Percentiles rank a stretch among this genome's conserved stretches.
These are phyloP conservation scores for Triops cancriformis DNA, from an alignment of 1,140 invertebrate genomes.

Conservation along the genomic window DNA sequence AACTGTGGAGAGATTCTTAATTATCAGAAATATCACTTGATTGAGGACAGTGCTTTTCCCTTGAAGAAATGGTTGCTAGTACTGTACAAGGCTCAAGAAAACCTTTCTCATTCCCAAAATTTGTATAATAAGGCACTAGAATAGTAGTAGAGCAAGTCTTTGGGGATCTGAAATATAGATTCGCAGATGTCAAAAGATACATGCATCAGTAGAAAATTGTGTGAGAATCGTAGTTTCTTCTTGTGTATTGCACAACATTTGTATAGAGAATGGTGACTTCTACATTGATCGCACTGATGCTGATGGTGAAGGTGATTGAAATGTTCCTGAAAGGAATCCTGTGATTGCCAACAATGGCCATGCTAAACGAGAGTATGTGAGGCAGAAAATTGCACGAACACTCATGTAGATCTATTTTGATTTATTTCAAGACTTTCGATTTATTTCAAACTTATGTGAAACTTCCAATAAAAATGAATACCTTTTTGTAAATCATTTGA, in stretches of 20 bases:
- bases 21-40: background rate
- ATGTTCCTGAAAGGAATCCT: background rate
- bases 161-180: constrained; percentile 15
- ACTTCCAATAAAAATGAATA: no score
- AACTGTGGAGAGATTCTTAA: background rate
- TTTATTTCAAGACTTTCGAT: no score
- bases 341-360: background rate
- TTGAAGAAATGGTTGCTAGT: background rate
- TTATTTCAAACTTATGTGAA: no score
- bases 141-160: constrained; percentile 8
- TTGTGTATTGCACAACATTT: constrained; percentile 21
- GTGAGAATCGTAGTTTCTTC: background rate
- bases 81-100: background rate
- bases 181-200: constrained; percentile 7
- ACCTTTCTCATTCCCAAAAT: background rate
- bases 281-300: background rate
- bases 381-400: background rate
- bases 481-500: no score
- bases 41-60: constrained; percentile 6
- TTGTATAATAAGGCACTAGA: constrained; percentile 9
- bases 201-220: constrained; percentile 14
- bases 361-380: background rate
- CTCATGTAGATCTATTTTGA: background rate
- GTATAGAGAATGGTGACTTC: no score
- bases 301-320: background rate